phyloP scores from a whole-genome alignment of 2,113 vertebrate species.

The Gymnorhina tibicen region DNA sequence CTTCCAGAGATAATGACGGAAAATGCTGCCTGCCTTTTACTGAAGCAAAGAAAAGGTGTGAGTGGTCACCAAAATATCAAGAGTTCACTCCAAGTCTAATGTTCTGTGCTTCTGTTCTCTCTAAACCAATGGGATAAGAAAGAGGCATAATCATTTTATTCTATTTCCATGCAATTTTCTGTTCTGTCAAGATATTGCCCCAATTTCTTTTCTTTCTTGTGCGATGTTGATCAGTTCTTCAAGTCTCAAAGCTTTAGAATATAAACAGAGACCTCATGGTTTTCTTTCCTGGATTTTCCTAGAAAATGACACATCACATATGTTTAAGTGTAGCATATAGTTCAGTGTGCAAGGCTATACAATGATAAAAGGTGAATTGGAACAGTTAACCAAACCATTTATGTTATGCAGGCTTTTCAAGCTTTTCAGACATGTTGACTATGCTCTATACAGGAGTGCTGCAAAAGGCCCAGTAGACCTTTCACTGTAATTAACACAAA shows the following conservation, averaged over 20 bases:
- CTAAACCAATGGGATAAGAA: not conserved
- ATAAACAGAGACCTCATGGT: not conserved
- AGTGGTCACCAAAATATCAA: not conserved
- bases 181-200: not conserved
- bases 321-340: not conserved
- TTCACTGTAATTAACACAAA: not conserved
- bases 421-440: not conserved
- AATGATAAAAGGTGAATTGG: not conserved
- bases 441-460: not conserved
- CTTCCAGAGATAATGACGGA: not conserved
- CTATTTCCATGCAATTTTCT: not conserved
- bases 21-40: not conserved
- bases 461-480: not conserved
- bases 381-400: not conserved
- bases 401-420: not conserved
- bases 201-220: not conserved
- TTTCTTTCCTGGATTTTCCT: not conserved
- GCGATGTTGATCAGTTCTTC: not conserved
- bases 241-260: not conserved
- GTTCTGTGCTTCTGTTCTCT: not conserved
- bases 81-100: not conserved
- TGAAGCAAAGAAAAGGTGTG: not conserved
- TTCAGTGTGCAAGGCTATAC: not conserved
- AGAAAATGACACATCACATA: not conserved
- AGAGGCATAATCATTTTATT: not conserved